A percentile compares a stretch with the other conserved stretches of the same genome.
phyloP scores from a whole-genome alignment of 92 coral and sea anemone genomes.

The Metridium senile region DNA sequence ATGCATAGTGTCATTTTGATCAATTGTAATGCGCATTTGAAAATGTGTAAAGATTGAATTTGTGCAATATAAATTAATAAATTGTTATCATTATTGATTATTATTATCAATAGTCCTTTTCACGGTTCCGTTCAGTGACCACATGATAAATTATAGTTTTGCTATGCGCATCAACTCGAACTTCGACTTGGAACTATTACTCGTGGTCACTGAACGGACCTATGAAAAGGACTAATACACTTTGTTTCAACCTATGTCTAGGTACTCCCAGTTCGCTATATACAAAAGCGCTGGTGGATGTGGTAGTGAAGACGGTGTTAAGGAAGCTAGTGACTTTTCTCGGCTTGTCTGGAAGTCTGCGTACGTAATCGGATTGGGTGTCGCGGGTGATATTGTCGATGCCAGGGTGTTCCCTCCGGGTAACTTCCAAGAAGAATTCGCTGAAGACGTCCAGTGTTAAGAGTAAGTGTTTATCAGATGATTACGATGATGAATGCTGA shows the following conservation, averaged over 20 bases:
- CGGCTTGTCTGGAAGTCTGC: conserved; percentile 8
- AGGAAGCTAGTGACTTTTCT: conserved; percentile 15
- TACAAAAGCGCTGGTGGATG: conserved; percentile 18
- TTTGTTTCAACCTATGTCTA: background rate
- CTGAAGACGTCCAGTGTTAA: conserved; percentile 13
- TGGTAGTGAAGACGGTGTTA: conserved; percentile 10
- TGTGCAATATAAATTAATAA: no score
- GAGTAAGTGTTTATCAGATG: background rate
- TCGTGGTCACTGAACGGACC: no score
- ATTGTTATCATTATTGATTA: no score
- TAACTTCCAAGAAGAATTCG: conserved; percentile 19
- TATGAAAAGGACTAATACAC: background rate
- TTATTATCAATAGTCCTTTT: no score
- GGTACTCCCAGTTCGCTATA: background rate
- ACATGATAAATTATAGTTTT: no score
- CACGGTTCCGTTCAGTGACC: no score
- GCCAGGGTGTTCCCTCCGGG: conserved; percentile 35
- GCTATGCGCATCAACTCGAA: no score
- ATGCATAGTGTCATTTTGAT: no score
- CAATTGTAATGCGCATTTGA: no score
- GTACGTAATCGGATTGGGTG: conserved; percentile 3
- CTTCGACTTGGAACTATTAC: no score
- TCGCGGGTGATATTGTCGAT: conserved; percentile 15
- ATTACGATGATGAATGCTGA: background rate
- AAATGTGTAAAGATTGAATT: no score